Evolutionary conservation across 1,140 invertebrate species (phyloP), one percentile per base, ranked within the genome.

Genomic region (Bombus turneri): DNA sequence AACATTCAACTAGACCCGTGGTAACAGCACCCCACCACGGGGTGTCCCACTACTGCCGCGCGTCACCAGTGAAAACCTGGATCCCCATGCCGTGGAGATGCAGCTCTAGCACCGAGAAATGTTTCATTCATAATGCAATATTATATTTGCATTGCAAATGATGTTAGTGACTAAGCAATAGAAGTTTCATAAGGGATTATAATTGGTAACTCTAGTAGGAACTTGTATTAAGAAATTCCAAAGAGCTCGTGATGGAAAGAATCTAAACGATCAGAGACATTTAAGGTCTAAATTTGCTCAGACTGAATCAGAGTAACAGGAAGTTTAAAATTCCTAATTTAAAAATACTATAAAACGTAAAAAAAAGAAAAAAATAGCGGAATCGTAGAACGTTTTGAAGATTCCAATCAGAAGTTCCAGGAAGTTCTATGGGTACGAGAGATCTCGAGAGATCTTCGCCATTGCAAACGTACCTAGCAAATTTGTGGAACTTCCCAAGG

Each of bases 71-170:
- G 69, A 71, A 71, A 71, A 39, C 39, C 39, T 18, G 25, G 22
- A 13, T 41, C 69, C 47, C 69, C 39, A n/a, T n/a, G 12, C 10
- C 22, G 34, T 12, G 18, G 28, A n/a, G 39, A 39, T 41, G 28
- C 13, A 10, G 25, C 37, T 71, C 69, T 12, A 13, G 4, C 69
- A 13, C 37, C 12, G 13, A 6, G 69, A 71, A 71, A 71, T n/a
- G 25, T 71, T 71, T 71, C 69, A 71, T 71, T 71, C 39, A 71
- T 71, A 71, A 43, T 41, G 69, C 25, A 41, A n/a, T 41, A 71
- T 71, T 13, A 71, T 10, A 71, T 41, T 41, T 41, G 37, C 69
- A 43, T 71, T 71, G 37, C 69, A 53, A 53, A 53, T 22, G 18
- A 53, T 53, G 18, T 53, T 71, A n/a, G 39, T 15, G 5, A 15